Percentiles rank a stretch among this genome's conserved stretches.
Conservation (phyloP, 2,113 vertebrate species). For the Tragelaphus strepsiceros region DNA sequence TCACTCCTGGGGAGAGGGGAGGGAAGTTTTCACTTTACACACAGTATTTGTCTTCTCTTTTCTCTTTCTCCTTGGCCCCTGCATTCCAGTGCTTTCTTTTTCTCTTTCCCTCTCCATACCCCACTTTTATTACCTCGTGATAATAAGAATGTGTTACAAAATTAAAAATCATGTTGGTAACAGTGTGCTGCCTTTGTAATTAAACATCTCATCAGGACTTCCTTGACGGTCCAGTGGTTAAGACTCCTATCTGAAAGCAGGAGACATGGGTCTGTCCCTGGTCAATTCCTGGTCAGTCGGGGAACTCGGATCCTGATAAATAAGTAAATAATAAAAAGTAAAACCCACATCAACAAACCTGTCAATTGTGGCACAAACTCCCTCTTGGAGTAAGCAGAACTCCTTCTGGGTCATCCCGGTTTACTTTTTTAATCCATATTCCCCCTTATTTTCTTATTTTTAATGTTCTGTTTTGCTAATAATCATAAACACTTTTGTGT, state of each 20-base stretch:
- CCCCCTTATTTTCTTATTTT: background rate
- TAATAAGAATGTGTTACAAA: background rate
- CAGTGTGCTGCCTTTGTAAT: background rate
- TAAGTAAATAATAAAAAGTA: background rate
- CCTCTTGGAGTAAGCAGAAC: background rate
- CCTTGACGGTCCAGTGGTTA: background rate
- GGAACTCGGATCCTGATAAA: background rate
- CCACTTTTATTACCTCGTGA: background rate
- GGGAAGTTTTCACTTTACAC: background rate
- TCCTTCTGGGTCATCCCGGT: background rate
- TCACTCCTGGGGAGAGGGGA: no score
- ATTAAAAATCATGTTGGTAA: background rate
- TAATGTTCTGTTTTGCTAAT: background rate
- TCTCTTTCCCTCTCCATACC: background rate
- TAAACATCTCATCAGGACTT: background rate
- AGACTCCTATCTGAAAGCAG: background rate
- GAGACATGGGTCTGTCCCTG: background rate
- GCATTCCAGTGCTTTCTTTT: background rate
- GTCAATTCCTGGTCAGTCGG: background rate
- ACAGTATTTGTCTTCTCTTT: background rate
- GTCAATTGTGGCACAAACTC: background rate
- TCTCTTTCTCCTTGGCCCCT: background rate
- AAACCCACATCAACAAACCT: background rate
- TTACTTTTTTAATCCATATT: background rate
- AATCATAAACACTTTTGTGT: background rate